phyloP scores from a whole-genome alignment of 1,140 invertebrate genomes.

The Berghia stephanieae region DNA sequence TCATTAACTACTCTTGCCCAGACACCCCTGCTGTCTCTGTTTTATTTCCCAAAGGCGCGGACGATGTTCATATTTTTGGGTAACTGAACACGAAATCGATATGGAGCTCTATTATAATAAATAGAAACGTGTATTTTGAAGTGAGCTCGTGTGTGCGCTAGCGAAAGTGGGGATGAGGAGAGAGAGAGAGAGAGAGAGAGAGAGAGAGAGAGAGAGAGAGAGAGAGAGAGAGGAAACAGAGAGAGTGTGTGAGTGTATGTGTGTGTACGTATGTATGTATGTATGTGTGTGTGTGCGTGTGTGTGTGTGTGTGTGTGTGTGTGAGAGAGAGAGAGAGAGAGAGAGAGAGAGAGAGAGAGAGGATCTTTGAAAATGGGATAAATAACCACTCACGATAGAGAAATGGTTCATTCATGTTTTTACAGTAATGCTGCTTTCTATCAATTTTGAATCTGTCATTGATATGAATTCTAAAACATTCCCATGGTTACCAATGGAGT shows the following conservation, averaged over 20 bases:
- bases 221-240: constrained; percentile 5
- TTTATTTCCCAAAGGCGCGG: no score
- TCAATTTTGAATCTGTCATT: neutral
- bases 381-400: neutral
- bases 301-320: neutral
- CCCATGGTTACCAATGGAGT: neutral
- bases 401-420: neutral
- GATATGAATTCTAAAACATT: neutral
- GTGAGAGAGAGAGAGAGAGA: constrained; percentile 23
- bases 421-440: neutral
- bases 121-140: no score
- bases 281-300: no score
- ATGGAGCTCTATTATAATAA: no score
- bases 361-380: neutral
- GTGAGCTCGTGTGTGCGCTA: no score
- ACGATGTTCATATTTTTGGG: no score
- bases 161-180: neutral
- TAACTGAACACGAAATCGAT: no score
- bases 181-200: constrained; percentile 7
- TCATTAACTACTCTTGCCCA: no score
- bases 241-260: constrained; percentile 10
- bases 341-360: neutral
- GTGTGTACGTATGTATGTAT: neutral
- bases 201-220: constrained; percentile 30
- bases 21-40: no score